Evolutionary conservation across 2,113 vertebrate genomes (phyloP).

Genomic region (Prietella phreatophila): DNA sequence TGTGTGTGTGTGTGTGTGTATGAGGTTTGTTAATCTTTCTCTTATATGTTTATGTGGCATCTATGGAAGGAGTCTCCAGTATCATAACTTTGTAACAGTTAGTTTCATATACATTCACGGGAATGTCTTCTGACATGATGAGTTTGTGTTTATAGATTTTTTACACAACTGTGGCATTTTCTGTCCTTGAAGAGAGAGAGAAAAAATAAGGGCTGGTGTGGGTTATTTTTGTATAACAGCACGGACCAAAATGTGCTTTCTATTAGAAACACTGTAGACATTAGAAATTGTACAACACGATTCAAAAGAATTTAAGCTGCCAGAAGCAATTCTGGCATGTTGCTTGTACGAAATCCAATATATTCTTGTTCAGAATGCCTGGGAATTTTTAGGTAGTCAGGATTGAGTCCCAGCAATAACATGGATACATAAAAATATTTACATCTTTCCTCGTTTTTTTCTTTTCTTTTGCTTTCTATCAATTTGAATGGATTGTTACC

Average conservation of each 20-base stretch:
- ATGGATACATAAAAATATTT: too few species aligned
- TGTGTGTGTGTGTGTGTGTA: too few species aligned
- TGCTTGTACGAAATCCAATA: not conserved
- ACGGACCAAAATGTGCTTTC: too few species aligned
- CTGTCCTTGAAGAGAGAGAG: not conserved
- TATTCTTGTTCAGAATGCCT: not conserved
- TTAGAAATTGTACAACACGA: too few species aligned
- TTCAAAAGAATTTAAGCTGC: not conserved
- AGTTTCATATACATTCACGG: not conserved
- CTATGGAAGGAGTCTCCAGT: not conserved
- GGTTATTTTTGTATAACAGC: too few species aligned
- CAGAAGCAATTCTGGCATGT: not conserved
- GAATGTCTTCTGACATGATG: not conserved
- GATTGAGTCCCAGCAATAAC: too few species aligned
- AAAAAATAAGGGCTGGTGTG: not conserved
- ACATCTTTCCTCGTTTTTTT: not conserved
- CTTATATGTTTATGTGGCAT: too few species aligned
- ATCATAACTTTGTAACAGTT: not conserved
- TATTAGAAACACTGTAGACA: too few species aligned
- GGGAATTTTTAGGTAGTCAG: not conserved
- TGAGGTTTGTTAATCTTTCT: not conserved
- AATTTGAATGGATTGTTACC: too few species aligned
- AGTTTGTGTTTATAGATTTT: not conserved
- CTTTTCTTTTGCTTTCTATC: too few species aligned
- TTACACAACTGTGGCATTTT: not conserved